Percentiles rank a stretch among this genome's conserved stretches.
These are phyloP conservation scores for Meloidogyne hapla DNA, from an alignment of 1,140 invertebrate genomes.

Conservation along the genomic window DNA sequence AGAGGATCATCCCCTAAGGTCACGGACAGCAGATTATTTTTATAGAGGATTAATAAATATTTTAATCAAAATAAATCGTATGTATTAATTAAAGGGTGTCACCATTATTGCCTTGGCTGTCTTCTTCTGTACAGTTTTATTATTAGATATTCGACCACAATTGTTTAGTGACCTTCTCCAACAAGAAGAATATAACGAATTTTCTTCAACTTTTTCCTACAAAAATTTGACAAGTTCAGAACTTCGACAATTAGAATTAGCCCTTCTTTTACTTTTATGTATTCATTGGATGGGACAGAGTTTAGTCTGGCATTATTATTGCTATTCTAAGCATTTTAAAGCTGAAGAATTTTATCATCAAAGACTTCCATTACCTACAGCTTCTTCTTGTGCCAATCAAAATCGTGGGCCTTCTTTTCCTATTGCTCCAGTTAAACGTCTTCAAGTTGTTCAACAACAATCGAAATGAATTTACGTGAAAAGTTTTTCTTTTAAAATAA, in stretches of 20 bases:
- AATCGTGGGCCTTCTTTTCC: not conserved
- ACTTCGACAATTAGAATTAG: not conserved
- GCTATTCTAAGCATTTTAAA: conserved; percentile 15
- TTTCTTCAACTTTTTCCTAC: not conserved
- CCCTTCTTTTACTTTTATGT: not conserved
- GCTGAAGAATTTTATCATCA: conserved; percentile 17
- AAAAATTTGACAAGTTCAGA: not conserved
- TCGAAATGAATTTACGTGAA: not conserved
- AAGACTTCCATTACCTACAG: not conserved
- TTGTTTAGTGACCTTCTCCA: not conserved
- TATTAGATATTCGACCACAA: not conserved
- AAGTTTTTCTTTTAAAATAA: too few relatives aligned
- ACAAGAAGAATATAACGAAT: not conserved
- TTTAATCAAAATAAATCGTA: too few relatives aligned
- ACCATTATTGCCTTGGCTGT: not conserved
- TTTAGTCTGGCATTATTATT: conserved; percentile 21
- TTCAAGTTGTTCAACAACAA: not conserved
- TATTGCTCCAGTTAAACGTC: conserved; percentile 1
- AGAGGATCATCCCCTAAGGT: too few relatives aligned
- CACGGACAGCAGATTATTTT: too few relatives aligned
- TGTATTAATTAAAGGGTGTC: not conserved
- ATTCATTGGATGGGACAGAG: conserved; percentile 23
- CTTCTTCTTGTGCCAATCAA: not conserved
- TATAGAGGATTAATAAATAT: too few relatives aligned
- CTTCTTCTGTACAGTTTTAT: not conserved